These are phyloP conservation scores for Uria aalge DNA, from an alignment of 2,113 vertebrate species.

Conservation along the genomic window DNA sequence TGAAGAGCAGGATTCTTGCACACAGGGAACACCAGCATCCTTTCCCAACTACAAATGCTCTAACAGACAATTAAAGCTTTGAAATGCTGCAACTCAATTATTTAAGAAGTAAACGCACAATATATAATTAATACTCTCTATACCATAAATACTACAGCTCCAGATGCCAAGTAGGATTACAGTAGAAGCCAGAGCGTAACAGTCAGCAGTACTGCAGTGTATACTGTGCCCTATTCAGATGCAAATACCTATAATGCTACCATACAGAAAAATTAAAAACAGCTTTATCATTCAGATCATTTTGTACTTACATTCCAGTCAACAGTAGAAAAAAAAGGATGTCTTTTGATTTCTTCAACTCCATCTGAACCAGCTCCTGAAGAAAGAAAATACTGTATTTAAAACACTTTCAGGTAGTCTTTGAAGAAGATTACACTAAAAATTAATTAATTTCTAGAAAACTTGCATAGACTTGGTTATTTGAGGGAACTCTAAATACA, in stretches of 20 bases:
- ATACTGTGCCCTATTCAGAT: background rate
- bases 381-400: background rate
- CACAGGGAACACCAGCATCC: background rate
- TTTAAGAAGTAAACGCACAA: background rate
- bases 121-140: background rate
- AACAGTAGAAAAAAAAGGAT: slow-evolving; percentile 94
- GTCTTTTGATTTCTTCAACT: slow-evolving; percentile 97
- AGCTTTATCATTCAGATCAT: background rate
- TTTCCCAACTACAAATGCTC: background rate
- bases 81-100: background rate
- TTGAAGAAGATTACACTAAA: background rate
- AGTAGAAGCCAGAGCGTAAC: background rate
- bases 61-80: background rate
- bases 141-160: background rate
- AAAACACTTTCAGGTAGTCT: background rate
- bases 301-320: slow-evolving; percentile 94
- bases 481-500: background rate
- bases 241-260: background rate
- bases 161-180: background rate
- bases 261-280: background rate
- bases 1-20: background rate
- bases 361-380: slow-evolving; percentile 92
- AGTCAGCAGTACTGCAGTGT: background rate
- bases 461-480: background rate
- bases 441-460: background rate